Evolutionary conservation across 2,888 invertebrate genomes (phyloP), one percentile per base, ranked within the genome.

Genomic region (Cecidostiba fungosa): DNA sequence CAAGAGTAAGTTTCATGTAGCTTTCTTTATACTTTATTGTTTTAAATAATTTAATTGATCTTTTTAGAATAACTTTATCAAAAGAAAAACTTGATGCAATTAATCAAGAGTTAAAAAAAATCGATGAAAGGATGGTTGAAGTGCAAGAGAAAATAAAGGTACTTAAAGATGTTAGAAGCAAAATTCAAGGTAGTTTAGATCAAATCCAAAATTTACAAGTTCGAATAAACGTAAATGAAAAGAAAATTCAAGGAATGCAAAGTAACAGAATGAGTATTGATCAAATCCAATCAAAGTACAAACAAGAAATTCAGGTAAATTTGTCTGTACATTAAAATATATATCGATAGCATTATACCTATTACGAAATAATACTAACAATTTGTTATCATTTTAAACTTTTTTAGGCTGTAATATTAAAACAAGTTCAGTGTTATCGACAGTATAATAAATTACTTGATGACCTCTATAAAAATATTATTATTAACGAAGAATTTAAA

Each of bases 11-110:
- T 82, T 72, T 86, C 39, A 81, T 74, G 54, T 81, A 50, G 62
- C 82, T n/a, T 50, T 8, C n/a, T 69, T 70, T 72, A 77, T 73
- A 77, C 23, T 59, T 50, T 81, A 23, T 43, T 29, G 4, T 76
- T 43, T 47, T 54, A 59, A 69, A 77, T n/a, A 62, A 59, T 36
- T 62, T n/a, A 43, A 26, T 62, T n/a, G 26, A 69, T 23, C 85
- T 90, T 92, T 94, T 93, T 89, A 89, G 94, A 92, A 39, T 93
- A 91, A 78, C 92, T 90, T n/a, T 6, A n/a, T 85, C 91, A 6
- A 84, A 85, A 36, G 87, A 86, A 59, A 86, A 87, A 0, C 89
- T 86, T 77, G 43, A 43, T 47, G 72, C 59, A 5, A 59, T 88
- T 1, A 79, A 90, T 19, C 89, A 89, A 6, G 89, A 93, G 81